Evolutionary conservation across 2,113 vertebrate species (phyloP), one percentile per base, ranked within the genome.

Genomic region (Ictalurus punctatus): DNA sequence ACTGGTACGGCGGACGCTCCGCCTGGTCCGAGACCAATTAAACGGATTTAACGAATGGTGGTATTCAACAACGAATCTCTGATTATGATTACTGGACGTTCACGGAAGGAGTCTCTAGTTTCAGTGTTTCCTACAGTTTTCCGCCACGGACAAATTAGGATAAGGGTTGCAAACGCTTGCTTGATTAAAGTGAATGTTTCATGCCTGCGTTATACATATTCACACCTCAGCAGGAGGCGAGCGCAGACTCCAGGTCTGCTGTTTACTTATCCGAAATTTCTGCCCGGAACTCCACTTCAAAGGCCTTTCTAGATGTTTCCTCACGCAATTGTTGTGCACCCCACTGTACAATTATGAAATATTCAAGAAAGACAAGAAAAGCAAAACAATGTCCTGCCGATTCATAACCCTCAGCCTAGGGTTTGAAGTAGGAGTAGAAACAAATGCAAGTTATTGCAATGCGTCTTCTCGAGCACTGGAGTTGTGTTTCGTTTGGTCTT

Each of bases 151-250:
- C 52, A 52, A 27, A 34, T 4, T 2, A 27, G 44, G 4, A 27
- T 79, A 52, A 21, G 37, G 21, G 14, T 17, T 12, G 16, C 21
- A 56, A 30, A 56, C n/a, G 17, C 44, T 48, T 7, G n/a, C n/a
- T 30, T 81, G 48, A 56, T 81, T 81, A 56, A 81, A 81, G 52
- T 30, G 58, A 37, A 59, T 58, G 80, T 82, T 89, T 84, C 67
- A 27, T 56, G 80, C 85, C 27, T 13, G n/a, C 9, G 4, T 73
- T 27, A 59, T 89, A 88, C 14, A 89, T 89, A 89, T 89, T 91
- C 82, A 89, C 44, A 83, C 73, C 85, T 73, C 90, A 89, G 90
- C 90, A n/a, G 90, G 85, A 84, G 13, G 71, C 65, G 25, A 84
- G 83, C 21, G 44, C 74, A 63, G 37, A 79, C 80, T 52, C 61